phyloP scores from a whole-genome alignment of 2,797 vertebrate species.

The Sebastes dallii region DNA sequence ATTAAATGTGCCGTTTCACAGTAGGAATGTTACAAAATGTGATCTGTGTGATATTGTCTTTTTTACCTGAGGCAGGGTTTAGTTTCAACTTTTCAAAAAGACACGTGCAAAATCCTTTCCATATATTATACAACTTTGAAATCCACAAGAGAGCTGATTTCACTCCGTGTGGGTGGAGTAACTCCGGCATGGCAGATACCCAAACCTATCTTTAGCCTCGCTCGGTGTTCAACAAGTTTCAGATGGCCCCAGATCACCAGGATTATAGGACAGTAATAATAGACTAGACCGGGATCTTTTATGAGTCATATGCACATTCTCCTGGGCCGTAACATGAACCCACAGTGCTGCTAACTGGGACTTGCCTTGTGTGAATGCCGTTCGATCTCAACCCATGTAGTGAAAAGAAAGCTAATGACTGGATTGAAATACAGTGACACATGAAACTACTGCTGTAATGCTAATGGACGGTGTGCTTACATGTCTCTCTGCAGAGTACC shows the following conservation, averaged over 20 bases:
- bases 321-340: constrained; percentile 52
- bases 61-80: neutral
- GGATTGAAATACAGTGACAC: neutral
- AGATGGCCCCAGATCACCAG: constrained; percentile 54
- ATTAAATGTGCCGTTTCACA: neutral
- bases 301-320: constrained; percentile 63
- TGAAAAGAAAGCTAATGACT: neutral
- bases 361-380: neutral
- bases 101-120: neutral
- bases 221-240: constrained; percentile 47
- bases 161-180: constrained; percentile 31
- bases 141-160: constrained; percentile 24
- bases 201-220: constrained; percentile 65
- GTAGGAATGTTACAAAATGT: neutral
- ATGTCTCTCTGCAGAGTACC: constrained; percentile 72
- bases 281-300: constrained; percentile 50
- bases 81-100: constrained; percentile 1
- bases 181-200: constrained; percentile 23
- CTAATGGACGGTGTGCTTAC: neutral
- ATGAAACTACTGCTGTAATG: neutral
- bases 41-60: neutral
- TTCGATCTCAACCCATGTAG: neutral
- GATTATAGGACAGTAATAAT: constrained; percentile 74
- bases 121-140: constrained; percentile 9
- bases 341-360: constrained; percentile 13